Base-by-base conservation (phyloP, 2,888 invertebrate genomes). In the Lepetodrilus schrolli region DNA sequence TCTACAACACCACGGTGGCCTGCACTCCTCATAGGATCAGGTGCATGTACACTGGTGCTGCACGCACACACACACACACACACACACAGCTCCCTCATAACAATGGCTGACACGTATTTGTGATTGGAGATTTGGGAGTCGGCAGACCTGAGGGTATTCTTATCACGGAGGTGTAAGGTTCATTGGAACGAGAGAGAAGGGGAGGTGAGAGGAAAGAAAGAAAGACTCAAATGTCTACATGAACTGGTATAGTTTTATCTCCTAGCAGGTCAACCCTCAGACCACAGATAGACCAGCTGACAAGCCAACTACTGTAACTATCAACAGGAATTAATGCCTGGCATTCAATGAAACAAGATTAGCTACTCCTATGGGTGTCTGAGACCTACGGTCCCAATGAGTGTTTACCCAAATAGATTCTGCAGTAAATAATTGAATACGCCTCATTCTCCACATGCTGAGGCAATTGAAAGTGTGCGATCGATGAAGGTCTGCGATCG, bases 81-180 rank as follows among this genome's bases (percentile, higher is more conserved):
- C n/a, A n/a, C 43, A 43, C n/a, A 43, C 43, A 43, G 43, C 43
- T 17, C 17, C n/a, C 43, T 43, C 34, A 34, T 58, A 58, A 58
- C 58, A 58, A 58, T 58, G 26, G 30, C 26, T 34, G 26, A 58
- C 58, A 58, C 58, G 34, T 30, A 58, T 58, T 58, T 58, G 58
- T 58, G 26, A 58, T 34, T 30, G 30, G 30, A 13, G 58, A 30
- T 26, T 51, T 21, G 5, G 23, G 21, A 26, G 26, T 30, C 34
- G 58, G 30, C 58, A 30, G n/a, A n/a, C n/a, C n/a, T n/a, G n/a
- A n/a, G n/a, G n/a, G n/a, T 30, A 17, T 20, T 13, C 58, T 58
- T 58, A 58, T 58, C 58, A 30, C 58, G 17, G 13, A 30, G 34
- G 58, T 58, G 58, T 58, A 58, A 58, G 58, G 58, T 58, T 58